phyloP scores from a whole-genome alignment of 1,140 invertebrate genomes.

The Habropoda laboriosa region DNA sequence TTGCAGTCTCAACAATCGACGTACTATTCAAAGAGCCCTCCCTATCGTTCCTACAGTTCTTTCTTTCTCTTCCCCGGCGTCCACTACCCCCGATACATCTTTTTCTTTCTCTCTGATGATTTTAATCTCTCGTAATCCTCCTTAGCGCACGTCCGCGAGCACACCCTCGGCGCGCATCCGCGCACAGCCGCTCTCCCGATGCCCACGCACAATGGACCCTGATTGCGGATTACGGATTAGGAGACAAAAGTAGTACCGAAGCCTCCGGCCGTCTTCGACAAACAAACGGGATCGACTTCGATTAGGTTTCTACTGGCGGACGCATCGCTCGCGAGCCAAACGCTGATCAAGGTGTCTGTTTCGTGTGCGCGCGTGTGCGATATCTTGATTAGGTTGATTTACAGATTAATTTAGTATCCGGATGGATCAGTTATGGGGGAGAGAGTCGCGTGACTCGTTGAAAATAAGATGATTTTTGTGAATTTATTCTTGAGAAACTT shows the following conservation, averaged over 20 bases:
- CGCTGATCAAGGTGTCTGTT: not conserved
- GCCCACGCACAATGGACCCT: constrained; percentile 64
- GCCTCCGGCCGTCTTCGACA: constrained; percentile 36
- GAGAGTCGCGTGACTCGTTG: too few species aligned
- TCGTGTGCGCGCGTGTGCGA: not conserved
- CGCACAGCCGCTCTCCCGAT: constrained; percentile 20
- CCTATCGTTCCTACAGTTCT: constrained; percentile 18
- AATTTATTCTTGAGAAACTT: too few species aligned
- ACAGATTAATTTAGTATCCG: not conserved
- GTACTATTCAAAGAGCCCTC: not conserved
- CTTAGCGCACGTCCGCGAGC: constrained; percentile 26
- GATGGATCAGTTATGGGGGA: too few species aligned
- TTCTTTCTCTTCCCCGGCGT: not conserved
- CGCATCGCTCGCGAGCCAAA: not conserved
- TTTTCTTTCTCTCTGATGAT: constrained; percentile 59
- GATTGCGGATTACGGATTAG: constrained; percentile 71
- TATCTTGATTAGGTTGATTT: constrained; percentile 1
- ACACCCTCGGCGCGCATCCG: constrained; percentile 18
- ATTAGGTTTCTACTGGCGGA: constrained; percentile 38
- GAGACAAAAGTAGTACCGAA: constrained; percentile 60
- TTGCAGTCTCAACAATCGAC: not conserved
- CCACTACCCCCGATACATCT: constrained; percentile 29
- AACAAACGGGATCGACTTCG: constrained; percentile 61
- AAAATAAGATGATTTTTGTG: too few species aligned
- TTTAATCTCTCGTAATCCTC: constrained; percentile 65